Evolutionary conservation across 2,888 invertebrate genomes (phyloP).

Genomic region (Eristalinus sepulchralis): DNA sequence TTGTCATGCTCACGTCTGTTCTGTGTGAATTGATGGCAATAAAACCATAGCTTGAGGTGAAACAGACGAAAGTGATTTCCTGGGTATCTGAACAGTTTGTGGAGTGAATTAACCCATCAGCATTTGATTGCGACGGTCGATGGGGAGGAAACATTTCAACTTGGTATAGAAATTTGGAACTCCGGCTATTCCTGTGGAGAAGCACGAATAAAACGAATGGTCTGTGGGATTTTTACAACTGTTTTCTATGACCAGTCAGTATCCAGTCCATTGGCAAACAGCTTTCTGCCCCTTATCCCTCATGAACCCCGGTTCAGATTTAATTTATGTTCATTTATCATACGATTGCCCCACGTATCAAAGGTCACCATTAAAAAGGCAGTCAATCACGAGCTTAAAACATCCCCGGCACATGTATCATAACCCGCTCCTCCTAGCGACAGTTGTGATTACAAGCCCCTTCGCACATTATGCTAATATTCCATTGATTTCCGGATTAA

Average conservation of each 20-base stretch:
- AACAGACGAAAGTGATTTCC: neutral
- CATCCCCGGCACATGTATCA: neutral
- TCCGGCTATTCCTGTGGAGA: neutral
- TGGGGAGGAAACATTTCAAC: neutral
- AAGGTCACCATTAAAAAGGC: neutral
- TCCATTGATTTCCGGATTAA: neutral
- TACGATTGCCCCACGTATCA: neutral
- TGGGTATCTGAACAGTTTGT: neutral
- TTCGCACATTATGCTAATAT: neutral
- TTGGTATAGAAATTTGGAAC: neutral
- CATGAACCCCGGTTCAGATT: too few species aligned
- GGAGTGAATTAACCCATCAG: neutral
- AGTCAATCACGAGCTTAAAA: neutral
- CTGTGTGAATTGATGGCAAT: neutral
- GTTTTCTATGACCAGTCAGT: too few species aligned
- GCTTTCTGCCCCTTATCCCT: too few species aligned
- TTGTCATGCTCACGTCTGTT: neutral
- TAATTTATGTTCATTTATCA: neutral
- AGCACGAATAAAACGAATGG: too few species aligned
- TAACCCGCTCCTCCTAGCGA: neutral
- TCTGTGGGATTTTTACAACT: too few species aligned
- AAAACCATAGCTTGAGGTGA: neutral
- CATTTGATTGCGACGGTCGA: neutral
- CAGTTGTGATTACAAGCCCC: neutral
- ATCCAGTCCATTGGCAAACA: too few species aligned